Percentiles rank a stretch among this genome's conserved stretches.
These are phyloP conservation scores for Enteromius afrohamiltoni DNA, from an alignment of 2,797 vertebrate genomes.

Conservation along the genomic window DNA sequence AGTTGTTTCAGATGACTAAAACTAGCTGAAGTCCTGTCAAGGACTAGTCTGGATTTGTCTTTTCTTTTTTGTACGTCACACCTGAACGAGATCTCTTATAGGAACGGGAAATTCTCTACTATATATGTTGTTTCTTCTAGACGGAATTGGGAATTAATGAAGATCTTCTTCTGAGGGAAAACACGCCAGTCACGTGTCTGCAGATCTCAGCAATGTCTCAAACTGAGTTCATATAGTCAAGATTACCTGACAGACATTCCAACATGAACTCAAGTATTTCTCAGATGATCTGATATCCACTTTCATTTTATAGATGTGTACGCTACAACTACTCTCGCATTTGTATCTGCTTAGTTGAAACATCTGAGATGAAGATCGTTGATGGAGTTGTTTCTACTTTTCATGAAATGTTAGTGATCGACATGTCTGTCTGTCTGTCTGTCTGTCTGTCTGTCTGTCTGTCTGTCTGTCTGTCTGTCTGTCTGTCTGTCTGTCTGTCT, in stretches of 20 bases:
- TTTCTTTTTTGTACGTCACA: background rate
- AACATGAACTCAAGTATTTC: background rate
- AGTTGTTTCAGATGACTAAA: background rate
- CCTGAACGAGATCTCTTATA: background rate
- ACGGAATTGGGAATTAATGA: background rate
- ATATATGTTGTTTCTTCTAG: background rate
- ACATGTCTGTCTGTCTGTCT: background rate
- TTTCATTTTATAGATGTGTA: background rate
- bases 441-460: constrained; percentile 5
- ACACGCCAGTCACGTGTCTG: background rate
- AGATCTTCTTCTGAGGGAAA: background rate
- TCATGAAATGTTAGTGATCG: background rate
- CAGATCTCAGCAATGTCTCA: too few relatives aligned
- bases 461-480: background rate
- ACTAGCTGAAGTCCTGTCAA: constrained; percentile 9
- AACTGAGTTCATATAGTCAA: background rate
- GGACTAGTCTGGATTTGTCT: background rate
- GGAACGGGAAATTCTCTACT: background rate
- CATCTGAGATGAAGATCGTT: background rate
- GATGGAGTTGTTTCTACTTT: background rate
- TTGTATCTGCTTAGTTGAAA: background rate
- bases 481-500: background rate
- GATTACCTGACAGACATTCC: background rate
- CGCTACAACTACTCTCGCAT: background rate
- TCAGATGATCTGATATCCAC: background rate